Evolutionary conservation across 1,140 invertebrate genomes (phyloP).

Genomic region (Heterodera schachtii): DNA sequence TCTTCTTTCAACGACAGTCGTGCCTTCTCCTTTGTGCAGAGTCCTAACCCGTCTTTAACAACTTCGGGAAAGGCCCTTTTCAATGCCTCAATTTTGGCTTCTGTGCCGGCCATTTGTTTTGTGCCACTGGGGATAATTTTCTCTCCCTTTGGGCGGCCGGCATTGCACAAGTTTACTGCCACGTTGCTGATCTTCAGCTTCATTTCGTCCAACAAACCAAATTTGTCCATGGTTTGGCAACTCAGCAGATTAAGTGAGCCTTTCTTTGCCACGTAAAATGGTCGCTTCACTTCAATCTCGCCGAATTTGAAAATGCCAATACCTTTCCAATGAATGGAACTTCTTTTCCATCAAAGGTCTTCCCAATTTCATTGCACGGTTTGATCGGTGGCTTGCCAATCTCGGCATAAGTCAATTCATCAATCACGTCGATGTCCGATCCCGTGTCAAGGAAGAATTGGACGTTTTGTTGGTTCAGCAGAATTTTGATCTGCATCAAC

Average conservation of each 20-base stretch:
- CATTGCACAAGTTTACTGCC: background rate
- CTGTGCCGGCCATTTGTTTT: background rate
- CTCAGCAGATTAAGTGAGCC: slow-evolving; percentile 3
- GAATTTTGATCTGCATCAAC: background rate
- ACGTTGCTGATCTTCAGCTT: background rate
- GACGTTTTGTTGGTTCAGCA: background rate
- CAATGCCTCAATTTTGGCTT: background rate
- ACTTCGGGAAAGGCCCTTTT: slow-evolving; percentile 24
- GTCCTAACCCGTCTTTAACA: slow-evolving; percentile 15
- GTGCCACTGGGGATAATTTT: background rate
- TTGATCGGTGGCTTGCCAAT: background rate
- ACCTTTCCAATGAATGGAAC: background rate
- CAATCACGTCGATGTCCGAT: background rate
- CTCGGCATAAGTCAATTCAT: background rate
- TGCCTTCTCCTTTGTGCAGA: slow-evolving; percentile 34
- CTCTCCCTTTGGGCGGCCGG: background rate
- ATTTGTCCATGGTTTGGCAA: background rate
- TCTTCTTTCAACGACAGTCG: slow-evolving; percentile 34
- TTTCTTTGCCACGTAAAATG: background rate
- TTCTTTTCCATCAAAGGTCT: background rate
- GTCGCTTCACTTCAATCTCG: background rate
- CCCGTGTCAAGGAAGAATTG: background rate
- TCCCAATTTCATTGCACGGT: background rate
- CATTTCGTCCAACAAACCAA: background rate
- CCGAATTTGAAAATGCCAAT: background rate